phyloP scores from a whole-genome alignment of 2,888 invertebrate species.

The Podabrus alpinus region DNA sequence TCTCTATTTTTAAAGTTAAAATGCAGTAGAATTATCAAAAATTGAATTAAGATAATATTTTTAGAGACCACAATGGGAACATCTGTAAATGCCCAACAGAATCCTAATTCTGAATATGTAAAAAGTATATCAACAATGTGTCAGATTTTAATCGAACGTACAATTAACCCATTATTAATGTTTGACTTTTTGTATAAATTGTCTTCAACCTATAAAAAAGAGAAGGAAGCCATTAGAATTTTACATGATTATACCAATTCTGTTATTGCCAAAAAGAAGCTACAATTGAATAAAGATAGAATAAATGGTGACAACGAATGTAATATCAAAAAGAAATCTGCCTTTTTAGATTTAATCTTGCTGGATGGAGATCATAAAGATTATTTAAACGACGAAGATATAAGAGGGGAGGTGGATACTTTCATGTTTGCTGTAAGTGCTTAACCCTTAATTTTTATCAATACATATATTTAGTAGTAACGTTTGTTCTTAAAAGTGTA shows the following conservation, averaged over 20 bases:
- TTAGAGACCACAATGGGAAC: slow-evolving; percentile 86
- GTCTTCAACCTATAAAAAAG: slow-evolving; percentile 62
- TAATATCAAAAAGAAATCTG: slow-evolving; percentile 23
- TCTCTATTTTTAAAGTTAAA: no score
- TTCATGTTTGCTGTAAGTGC: slow-evolving; percentile 8
- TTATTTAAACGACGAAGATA: slow-evolving; percentile 67
- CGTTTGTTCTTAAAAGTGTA: no score
- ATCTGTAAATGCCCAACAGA: slow-evolving; percentile 70
- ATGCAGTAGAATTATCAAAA: neutral
- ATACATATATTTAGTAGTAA: neutral
- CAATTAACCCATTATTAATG: slow-evolving; percentile 56
- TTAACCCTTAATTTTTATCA: no score
- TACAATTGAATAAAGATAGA: slow-evolving; percentile 15
- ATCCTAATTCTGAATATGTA: slow-evolving; percentile 72
- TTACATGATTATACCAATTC: slow-evolving; percentile 61
- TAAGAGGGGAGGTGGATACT: slow-evolving; percentile 3
- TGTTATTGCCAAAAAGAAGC: slow-evolving; percentile 58
- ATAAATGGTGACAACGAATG: neutral
- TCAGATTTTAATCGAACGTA: slow-evolving; percentile 40
- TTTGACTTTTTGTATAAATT: slow-evolving; percentile 56
- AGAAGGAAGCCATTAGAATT: slow-evolving; percentile 55
- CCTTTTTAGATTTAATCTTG: slow-evolving; percentile 31
- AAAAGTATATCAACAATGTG: slow-evolving; percentile 64
- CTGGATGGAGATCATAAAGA: slow-evolving; percentile 42
- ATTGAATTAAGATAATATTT: slow-evolving; percentile 32